Evolutionary conservation across 2,113 vertebrate species (phyloP).

Genomic region (Ceyx melanurus): DNA sequence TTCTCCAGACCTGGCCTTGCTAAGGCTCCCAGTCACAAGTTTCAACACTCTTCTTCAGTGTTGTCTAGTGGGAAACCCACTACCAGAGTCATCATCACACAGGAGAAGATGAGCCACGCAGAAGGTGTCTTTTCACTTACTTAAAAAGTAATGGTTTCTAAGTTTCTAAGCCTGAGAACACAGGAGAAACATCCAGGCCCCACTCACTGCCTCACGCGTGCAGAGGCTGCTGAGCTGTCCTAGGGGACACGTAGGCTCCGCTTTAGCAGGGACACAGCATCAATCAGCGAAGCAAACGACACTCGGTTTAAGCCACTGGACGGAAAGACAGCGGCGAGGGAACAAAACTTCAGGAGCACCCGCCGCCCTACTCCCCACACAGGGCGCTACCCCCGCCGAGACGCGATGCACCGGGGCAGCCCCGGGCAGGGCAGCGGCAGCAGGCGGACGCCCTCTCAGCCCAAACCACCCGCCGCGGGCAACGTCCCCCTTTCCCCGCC

Average conservation of each 20-base stretch:
- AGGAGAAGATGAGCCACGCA: not conserved
- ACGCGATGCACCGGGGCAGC: accelerated
- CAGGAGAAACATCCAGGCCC: not conserved
- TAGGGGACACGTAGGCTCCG: too few species aligned
- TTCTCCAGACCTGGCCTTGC: not conserved
- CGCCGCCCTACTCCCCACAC: not conserved
- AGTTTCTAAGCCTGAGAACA: not conserved
- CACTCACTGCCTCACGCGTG: accelerated
- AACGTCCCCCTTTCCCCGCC: not conserved
- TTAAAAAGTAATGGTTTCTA: not conserved
- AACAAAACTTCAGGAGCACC: accelerated
- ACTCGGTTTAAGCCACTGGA: accelerated
- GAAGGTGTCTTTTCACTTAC: not conserved
- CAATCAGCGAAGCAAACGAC: not conserved
- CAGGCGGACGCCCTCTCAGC: not conserved
- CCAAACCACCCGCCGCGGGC: not conserved
- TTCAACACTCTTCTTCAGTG: not conserved
- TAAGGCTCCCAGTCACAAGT: not conserved
- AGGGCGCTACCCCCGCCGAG: accelerated
- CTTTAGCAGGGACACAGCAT: not conserved
- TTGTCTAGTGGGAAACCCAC: not conserved
- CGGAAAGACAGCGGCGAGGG: not conserved
- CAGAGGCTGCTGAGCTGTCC: not conserved
- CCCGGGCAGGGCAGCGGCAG: not conserved
- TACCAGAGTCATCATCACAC: not conserved